Evolutionary conservation across 53 echinoderm and acorn worm genomes (phyloP), one percentile per base, ranked within the genome.

Genomic region (Echinarachnius parma): DNA sequence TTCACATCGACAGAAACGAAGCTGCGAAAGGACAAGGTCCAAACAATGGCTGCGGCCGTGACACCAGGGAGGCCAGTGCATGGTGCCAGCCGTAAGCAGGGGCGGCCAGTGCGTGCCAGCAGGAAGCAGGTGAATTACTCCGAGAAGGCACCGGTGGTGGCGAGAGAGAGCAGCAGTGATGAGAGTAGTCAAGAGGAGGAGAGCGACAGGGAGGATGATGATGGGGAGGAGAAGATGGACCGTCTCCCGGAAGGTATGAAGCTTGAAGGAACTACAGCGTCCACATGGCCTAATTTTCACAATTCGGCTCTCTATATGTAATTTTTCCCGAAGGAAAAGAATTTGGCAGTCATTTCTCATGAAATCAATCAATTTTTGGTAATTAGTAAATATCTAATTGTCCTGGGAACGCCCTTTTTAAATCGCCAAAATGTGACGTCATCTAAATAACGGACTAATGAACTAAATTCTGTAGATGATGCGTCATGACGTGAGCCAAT

Each of bases 191-290:
- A 53, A 0, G 69, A 69, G 2, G 70, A 66, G 0, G 70, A 66
- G 19, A 21, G 53, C 21, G 57, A 50, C 4, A 19, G 52, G 11
- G 70, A 53, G 31, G 34, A 23, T 3, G 37, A 26, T 21, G 47
- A 53, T 24, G 26, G 10, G 24, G 54, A 67, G 5, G 19, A 48
- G n/a, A 50, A 28, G 9, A 30, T 67, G 20, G 50, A 29, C 2
- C 31, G 11, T 20, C 23, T 69, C 13, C 37, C 70, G 53, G 70
- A 69, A 69, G 70, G 70, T 69, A 69, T 30, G 18, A 24, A 34
- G 13, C 1, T 13, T 14, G 16, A 31, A n/a, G n/a, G n/a, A n/a
- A n/a, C n/a, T n/a, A n/a, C n/a, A n/a, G n/a, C n/a, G n/a, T n/a
- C n/a, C n/a, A n/a, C n/a, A n/a, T n/a, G n/a, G n/a, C n/a, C n/a